These are phyloP conservation scores for Eclectus roratus DNA, from an alignment of 2,113 vertebrate genomes.

Conservation along the genomic window DNA sequence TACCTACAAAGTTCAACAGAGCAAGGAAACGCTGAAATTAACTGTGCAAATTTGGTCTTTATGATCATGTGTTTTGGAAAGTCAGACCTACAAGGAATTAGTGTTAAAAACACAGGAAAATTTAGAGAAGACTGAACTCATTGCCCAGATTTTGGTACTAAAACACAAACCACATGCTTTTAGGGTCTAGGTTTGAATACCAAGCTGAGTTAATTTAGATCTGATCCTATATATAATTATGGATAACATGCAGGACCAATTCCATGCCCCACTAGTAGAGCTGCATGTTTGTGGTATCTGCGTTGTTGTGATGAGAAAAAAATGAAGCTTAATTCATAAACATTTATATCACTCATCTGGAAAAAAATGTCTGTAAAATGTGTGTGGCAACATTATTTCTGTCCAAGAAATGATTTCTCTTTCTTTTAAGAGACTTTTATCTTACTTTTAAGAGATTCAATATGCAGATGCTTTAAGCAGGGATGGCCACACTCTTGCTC, in stretches of 20 bases:
- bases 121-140: background rate
- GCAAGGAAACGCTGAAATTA: background rate
- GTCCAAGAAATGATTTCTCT: background rate
- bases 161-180: constrained; percentile 30
- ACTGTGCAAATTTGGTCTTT: background rate
- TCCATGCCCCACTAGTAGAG: background rate
- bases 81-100: background rate
- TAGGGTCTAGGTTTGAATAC: background rate
- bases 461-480: background rate
- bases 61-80: background rate
- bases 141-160: background rate
- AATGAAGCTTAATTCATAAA: background rate
- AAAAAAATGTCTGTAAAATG: background rate
- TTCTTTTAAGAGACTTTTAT: background rate
- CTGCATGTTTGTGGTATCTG: background rate
- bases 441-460: background rate
- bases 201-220: constrained; percentile 37
- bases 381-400: background rate
- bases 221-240: background rate
- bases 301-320: constrained; percentile 14
- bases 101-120: background rate
- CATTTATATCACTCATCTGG: background rate
- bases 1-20: background rate
- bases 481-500: background rate
- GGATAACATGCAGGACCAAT: background rate